Conservation (phyloP, 2,888 invertebrate genomes). For the Calameuta idolon region DNA sequence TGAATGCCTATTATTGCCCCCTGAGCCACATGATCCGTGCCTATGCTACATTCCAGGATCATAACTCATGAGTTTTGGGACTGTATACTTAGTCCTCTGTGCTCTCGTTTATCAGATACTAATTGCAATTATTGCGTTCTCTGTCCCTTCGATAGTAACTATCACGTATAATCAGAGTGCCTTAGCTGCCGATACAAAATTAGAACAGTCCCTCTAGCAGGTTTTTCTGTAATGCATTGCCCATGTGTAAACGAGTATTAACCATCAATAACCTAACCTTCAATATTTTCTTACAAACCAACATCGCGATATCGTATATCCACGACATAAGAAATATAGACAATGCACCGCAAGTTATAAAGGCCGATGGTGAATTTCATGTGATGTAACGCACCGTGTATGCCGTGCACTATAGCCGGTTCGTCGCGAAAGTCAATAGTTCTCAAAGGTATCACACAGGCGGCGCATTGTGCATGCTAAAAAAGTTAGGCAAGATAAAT, state of each 20-base stretch:
- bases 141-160: not conserved
- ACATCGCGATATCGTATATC: conserved; percentile 23
- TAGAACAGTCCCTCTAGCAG: not conserved
- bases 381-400: not conserved
- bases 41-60: not conserved
- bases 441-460: not conserved
- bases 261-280: not conserved
- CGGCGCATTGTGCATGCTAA: not conserved
- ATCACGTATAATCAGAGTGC: not conserved
- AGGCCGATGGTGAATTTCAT: conserved; percentile 26
- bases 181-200: not conserved
- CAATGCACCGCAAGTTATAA: conserved; percentile 43
- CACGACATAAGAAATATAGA: conserved; percentile 43
- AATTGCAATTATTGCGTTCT: not conserved
- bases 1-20: conserved; percentile 36
- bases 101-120: not conserved
- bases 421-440: not conserved
- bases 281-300: not conserved
- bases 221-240: not conserved
- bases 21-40: conserved; percentile 6
- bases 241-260: not conserved
- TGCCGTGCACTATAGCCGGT: not conserved
- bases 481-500: conserved; percentile 3
- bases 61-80: not conserved
- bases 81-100: not conserved